These are phyloP conservation scores for Palythoa grandiflora DNA, from an alignment of 92 coral and sea anemone genomes.

Conservation along the genomic window DNA sequence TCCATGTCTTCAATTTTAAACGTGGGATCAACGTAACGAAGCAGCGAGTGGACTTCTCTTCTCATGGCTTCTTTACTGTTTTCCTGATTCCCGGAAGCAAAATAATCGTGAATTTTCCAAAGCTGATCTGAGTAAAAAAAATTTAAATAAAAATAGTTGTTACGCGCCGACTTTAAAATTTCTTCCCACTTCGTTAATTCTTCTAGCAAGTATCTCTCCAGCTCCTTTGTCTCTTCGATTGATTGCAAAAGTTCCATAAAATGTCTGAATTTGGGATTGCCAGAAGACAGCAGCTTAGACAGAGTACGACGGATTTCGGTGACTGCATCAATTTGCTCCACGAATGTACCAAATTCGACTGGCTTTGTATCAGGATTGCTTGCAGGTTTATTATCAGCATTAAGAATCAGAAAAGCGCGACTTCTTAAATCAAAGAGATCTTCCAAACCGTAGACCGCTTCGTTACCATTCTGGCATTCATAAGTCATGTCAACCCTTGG, in stretches of 20 bases:
- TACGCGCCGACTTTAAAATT: conserved; percentile 57
- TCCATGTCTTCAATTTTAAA: conserved; percentile 54
- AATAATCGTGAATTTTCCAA: conserved; percentile 69
- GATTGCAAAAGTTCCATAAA: conserved; percentile 71
- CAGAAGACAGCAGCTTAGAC: conserved; percentile 71
- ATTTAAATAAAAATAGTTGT: conserved; percentile 76
- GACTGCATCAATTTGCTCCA: conserved; percentile 77
- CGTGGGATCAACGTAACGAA: conserved; percentile 78
- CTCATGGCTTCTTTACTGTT: conserved; percentile 6
- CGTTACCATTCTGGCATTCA: conserved; percentile 59
- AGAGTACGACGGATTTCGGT: conserved; percentile 71
- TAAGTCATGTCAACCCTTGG: conserved; percentile 74
- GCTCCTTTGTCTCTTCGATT: conserved; percentile 54
- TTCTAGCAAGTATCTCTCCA: conserved; percentile 43
- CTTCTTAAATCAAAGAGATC: conserved; percentile 93
- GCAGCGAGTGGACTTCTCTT: conserved; percentile 54
- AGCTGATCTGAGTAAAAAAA: conserved; percentile 90
- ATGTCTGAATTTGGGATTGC: conserved; percentile 61
- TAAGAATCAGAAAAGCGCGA: conserved; percentile 94
- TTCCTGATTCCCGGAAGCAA: conserved; percentile 38
- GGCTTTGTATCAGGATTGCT: conserved; percentile 27
- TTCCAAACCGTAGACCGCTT: conserved; percentile 69
- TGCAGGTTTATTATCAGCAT: conserved; percentile 73
- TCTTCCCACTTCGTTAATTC: conserved; percentile 70
- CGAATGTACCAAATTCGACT: conserved; percentile 69